Conservation (phyloP, 2,888 invertebrate genomes). For the Lochmaea capreae region DNA sequence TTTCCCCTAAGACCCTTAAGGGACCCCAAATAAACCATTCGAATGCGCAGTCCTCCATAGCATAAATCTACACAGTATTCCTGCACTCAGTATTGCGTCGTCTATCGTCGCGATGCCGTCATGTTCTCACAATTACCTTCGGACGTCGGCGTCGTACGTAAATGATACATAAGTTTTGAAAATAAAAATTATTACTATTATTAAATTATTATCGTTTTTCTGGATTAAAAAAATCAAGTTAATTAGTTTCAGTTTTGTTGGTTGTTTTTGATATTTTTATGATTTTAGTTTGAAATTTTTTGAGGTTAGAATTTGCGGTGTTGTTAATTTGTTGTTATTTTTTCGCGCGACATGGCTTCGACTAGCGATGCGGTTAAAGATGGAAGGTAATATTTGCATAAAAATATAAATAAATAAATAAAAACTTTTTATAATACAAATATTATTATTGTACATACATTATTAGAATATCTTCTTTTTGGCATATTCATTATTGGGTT, state of each 20-base stretch:
- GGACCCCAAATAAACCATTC: constrained; percentile 36
- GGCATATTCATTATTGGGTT: too few relatives aligned
- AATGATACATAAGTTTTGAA: background rate
- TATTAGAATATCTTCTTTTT: too few relatives aligned
- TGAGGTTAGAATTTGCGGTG: constrained; percentile 25
- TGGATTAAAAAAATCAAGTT: background rate
- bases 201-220: background rate
- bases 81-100: constrained; percentile 55
- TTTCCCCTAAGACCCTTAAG: constrained; percentile 39
- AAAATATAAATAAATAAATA: too few relatives aligned
- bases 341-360: constrained; percentile 46
- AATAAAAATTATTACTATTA: background rate
- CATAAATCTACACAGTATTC: constrained; percentile 33
- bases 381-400: constrained; percentile 49
- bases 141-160: constrained; percentile 23
- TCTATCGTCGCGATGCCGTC: constrained; percentile 52
- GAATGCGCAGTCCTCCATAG: constrained; percentile 38
- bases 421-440: too few relatives aligned
- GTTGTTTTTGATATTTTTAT: background rate
- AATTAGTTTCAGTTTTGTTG: background rate
- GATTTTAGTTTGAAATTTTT: constrained; percentile 1
- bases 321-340: background rate
- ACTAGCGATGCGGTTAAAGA: constrained; percentile 51
- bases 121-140: constrained; percentile 37
- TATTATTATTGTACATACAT: too few relatives aligned